A percentile compares a stretch with the other conserved stretches of the same genome.
These are phyloP conservation scores for Champsocephalus esox DNA, from an alignment of 2,797 vertebrate species.

Conservation along the genomic window DNA sequence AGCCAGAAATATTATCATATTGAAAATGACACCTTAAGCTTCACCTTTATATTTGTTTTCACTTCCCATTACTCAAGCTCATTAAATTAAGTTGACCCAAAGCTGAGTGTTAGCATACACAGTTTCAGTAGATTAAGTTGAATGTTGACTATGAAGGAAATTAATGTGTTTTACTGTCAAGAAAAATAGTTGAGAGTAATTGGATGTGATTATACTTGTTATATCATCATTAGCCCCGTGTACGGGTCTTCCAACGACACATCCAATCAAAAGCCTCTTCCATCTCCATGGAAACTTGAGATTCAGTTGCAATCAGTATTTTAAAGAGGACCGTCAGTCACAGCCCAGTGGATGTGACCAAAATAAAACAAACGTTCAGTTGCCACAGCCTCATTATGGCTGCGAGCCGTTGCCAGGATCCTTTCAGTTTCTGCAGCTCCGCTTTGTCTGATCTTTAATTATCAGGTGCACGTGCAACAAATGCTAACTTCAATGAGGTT, in stretches of 20 bases:
- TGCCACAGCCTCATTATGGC: slow-evolving; percentile 22
- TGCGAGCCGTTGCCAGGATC: slow-evolving; percentile 24
- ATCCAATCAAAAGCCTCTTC: slow-evolving; percentile 57
- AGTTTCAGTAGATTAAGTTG: slow-evolving; percentile 47
- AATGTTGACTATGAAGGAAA: slow-evolving; percentile 40
- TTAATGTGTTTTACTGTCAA: slow-evolving; percentile 31
- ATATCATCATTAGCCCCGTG: slow-evolving; percentile 75
- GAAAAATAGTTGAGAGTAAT: slow-evolving; percentile 68
- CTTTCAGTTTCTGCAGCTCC: slow-evolving; percentile 23
- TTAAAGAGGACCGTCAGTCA: slow-evolving; percentile 38
- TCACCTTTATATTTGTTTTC: not conserved
- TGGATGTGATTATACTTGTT: slow-evolving; percentile 68
- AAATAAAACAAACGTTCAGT: slow-evolving; percentile 47
- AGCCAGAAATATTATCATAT: not conserved
- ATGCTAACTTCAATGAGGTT: slow-evolving; percentile 23
- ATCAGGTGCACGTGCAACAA: slow-evolving; percentile 51
- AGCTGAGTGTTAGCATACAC: slow-evolving; percentile 13
- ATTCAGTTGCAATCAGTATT: slow-evolving; percentile 66
- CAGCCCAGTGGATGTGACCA: slow-evolving; percentile 38
- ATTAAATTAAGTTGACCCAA: not conserved
- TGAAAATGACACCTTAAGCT: not conserved
- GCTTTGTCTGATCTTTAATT: slow-evolving; percentile 56
- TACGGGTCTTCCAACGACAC: slow-evolving; percentile 47
- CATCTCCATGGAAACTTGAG: slow-evolving; percentile 71
- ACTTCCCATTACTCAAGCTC: not conserved